Conservation (phyloP, 2,888 invertebrate species). For the Scaptomyza parva region DNA sequence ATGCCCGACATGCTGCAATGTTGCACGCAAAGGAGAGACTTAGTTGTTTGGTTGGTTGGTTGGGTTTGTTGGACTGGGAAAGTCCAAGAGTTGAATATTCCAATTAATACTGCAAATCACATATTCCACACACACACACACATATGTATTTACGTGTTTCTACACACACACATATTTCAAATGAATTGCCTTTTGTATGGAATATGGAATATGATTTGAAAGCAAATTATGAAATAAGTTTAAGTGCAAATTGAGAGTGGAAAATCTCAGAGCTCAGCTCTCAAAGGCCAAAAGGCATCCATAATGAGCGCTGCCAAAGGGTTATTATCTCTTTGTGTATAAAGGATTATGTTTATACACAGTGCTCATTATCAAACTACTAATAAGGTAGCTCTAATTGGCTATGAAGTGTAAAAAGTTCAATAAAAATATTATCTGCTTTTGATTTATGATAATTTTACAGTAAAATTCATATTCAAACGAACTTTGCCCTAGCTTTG, state of each 20-base stretch:
- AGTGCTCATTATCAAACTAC: not conserved
- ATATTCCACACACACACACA: slow-evolving; percentile 3
- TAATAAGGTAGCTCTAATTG: not conserved
- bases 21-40: slow-evolving; percentile 39
- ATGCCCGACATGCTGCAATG: not conserved
- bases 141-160: not conserved
- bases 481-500: not conserved
- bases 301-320: not conserved
- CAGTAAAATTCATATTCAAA: too few species aligned
- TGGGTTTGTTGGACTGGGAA: slow-evolving; percentile 3
- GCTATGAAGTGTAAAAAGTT: not conserved
- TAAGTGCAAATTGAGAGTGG: slow-evolving; percentile 2
- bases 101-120: slow-evolving; percentile 36
- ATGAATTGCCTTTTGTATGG: not conserved
- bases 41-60: too few species aligned
- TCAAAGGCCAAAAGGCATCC: not conserved
- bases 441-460: too few species aligned
- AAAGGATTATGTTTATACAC: not conserved
- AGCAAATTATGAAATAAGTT: slow-evolving; percentile 12
- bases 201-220: not conserved
- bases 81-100: slow-evolving; percentile 24
- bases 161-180: slow-evolving; percentile 6
- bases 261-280: not conserved
- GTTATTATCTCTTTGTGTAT: not conserved
- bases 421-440: too few species aligned